These are phyloP conservation scores for Lithophane leautieri DNA, from an alignment of 2,888 invertebrate genomes.

Conservation along the genomic window DNA sequence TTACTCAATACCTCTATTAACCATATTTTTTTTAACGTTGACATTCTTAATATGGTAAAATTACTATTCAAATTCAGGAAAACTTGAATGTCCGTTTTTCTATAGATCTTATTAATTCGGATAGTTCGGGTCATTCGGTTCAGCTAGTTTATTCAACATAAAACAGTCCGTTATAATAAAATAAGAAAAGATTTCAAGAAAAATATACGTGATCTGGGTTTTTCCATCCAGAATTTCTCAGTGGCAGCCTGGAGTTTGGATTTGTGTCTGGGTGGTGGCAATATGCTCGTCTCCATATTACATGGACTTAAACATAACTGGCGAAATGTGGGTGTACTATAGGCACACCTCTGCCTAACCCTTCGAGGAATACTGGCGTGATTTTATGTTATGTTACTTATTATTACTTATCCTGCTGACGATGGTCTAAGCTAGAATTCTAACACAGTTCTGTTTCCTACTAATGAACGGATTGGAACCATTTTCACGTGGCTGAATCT, in stretches of 20 bases:
- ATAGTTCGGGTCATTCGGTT: too few relatives aligned
- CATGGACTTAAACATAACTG: background rate
- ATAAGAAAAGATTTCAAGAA: too few relatives aligned
- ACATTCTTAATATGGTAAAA: too few relatives aligned
- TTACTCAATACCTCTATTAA: too few relatives aligned
- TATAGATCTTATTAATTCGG: too few relatives aligned
- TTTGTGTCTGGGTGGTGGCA: background rate
- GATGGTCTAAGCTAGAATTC: conserved; percentile 39
- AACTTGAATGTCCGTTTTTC: too few relatives aligned
- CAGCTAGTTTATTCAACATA: too few relatives aligned
- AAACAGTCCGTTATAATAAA: too few relatives aligned
- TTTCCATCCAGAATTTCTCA: background rate
- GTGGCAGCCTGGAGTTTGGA: background rate
- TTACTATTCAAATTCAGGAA: too few relatives aligned
- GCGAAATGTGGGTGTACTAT: background rate
- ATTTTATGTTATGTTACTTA: background rate
- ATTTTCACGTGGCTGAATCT: conserved; percentile 46
- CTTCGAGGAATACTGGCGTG: background rate
- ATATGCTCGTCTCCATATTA: background rate
- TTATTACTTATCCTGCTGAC: conserved; percentile 41
- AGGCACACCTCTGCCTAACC: background rate
- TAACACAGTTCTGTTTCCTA: conserved; percentile 43
- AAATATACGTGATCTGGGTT: too few relatives aligned
- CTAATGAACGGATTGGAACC: conserved; percentile 59
- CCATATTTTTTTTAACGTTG: too few relatives aligned